Base-by-base conservation (phyloP, 92 coral and sea anemone species). In the Porites evermanni region DNA sequence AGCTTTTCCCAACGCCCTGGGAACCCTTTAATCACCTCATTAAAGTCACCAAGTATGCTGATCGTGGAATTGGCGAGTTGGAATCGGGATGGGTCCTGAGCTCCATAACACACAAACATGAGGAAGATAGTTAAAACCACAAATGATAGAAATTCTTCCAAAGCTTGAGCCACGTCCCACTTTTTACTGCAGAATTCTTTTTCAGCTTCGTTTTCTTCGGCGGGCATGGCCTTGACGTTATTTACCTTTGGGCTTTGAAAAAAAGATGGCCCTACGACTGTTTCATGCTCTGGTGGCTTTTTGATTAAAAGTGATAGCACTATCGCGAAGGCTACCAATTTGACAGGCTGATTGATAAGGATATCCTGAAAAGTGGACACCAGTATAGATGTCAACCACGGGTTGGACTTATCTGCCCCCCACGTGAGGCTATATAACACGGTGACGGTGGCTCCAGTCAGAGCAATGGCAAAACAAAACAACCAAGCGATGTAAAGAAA, bases 401-500 rank as follows among this genome's bases (percentile, higher is more conserved):
- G 84, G 60, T 92, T 89, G 12, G 95, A 89, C 9, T 70, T 86
- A 29, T 92, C 95, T 64, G 67, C 70, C 1, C 95, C 97, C 92
- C 92, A 89, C 50, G 67, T 67, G 17, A 77, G 85, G 29, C 92
- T 87, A 59, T 94, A 95, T 67, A 91, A 94, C 8, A 95, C 90
- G 16, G 94, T 95, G 53, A 95, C 90, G 53, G 83, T 70, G 2
- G 96, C 88, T 4, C 90, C 92, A 8, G 94, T 85, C 17, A 91
- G 72, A 1, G 96, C 66, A 11, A 93, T 79, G 2, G 91, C 88
- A 12, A 88, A 65, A 51, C 96, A 91, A 59, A 95, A 66, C 60
- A 77, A 72, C 96, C 96, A 95, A 2, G 90, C 98, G 64, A 95
- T 7, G 82, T 91, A 91, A 14, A 91, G 80, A 70, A 91, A 88